Base-by-base conservation (phyloP, 2,888 invertebrate species). In the Ctena decussata region DNA sequence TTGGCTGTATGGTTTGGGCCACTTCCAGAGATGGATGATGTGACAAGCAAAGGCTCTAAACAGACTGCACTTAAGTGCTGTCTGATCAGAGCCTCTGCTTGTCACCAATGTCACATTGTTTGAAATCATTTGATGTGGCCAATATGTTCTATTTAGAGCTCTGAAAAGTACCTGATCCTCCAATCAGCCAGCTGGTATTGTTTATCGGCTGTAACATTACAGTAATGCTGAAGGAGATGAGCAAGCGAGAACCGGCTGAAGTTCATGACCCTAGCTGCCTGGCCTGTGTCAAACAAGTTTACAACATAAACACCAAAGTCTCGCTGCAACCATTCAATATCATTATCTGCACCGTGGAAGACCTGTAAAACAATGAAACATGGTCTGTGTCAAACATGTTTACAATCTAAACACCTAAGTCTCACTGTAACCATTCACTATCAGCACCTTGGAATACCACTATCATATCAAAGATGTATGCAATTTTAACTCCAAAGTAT, bases 311-410 rank as follows among this genome's bases (percentile, higher is more conserved):
- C 95, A 0, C 98, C 98, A 80, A 99, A 97, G 96, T 99, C 99
- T 24, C 98, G 97, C 95, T 99, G 99, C 41, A 99, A 96, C 99
- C 99, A 99, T 44, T 97, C 96, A 27, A 99, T 97, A 94, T 99
- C 99, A 84, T 95, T 96, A 82, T 98, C 97, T 0, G 98, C 98
- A 15, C 99, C 99, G 95, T 99, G 99, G 91, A 99, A 97, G 6
- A 99, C 97, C 98, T 98, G 93, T 6, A 93, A 90, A 60, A 41
- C 39, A 21, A 37, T 35, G 21, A 49, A 21, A 6, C 99, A 94
- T 98, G 97, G 94, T 98, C 97, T 0, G 99, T 99, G 96, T 99
- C 99, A 95, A 99, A 99, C 97, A 99, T 97, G 91, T 99, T 99
- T 0, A 99, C 99, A 1, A 99, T 96, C 41, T 99, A 99, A 0